phyloP scores from a whole-genome alignment of 2,888 invertebrate species.

The Pristionchus japonicus region DNA sequence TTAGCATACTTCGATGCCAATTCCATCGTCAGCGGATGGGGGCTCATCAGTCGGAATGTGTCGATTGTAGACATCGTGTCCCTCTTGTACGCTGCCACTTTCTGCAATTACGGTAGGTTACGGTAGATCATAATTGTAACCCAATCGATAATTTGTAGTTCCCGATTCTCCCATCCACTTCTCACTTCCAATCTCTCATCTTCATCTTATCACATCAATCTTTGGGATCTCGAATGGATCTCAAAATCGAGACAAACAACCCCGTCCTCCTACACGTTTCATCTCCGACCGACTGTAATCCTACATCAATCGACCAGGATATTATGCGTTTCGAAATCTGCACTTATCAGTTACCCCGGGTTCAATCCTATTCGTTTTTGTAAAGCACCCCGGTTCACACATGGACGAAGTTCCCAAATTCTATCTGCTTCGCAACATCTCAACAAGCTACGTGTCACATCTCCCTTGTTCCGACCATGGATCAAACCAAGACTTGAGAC shows the following conservation, averaged over 20 bases:
- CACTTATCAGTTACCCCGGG: not conserved
- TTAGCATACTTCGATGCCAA: constrained; percentile 72
- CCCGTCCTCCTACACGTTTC: constrained; percentile 29
- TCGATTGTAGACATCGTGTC: constrained; percentile 74
- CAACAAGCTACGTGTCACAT: not conserved
- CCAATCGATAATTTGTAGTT: constrained; percentile 53
- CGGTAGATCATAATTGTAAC: too few relatives aligned
- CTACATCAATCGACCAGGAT: not conserved
- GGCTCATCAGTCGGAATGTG: constrained; percentile 73
- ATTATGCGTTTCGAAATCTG: not conserved
- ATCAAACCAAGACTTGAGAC: not conserved
- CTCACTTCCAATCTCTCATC: constrained; percentile 55
- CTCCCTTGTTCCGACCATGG: not conserved
- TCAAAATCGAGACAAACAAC: constrained; percentile 26
- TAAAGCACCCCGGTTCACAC: too few relatives aligned
- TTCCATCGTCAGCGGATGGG: constrained; percentile 74
- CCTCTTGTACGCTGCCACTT: constrained; percentile 74
- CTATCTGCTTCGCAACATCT: not conserved
- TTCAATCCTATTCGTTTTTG: too few relatives aligned
- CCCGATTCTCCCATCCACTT: constrained; percentile 49
- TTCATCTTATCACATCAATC: constrained; percentile 49
- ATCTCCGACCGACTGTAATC: not conserved
- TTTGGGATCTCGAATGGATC: constrained; percentile 23
- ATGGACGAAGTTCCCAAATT: too few relatives aligned
- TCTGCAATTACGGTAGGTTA: constrained; percentile 60